Evolutionary conservation across 2,797 vertebrate species (phyloP).

Genomic region (Limosa lapponica): DNA sequence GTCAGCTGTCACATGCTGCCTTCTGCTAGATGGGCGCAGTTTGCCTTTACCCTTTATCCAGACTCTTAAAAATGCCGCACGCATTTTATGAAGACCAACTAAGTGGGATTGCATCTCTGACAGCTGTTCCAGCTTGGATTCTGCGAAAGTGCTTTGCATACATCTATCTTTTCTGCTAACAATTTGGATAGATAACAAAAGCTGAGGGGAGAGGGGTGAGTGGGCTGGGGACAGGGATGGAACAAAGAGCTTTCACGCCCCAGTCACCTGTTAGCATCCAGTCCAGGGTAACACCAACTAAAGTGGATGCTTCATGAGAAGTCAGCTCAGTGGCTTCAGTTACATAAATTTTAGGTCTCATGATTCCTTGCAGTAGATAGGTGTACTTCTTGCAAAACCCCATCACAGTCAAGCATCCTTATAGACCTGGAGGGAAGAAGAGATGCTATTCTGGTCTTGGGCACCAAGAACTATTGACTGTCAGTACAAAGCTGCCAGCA

Average conservation of each 20-base stretch:
- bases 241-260: neutral
- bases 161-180: conserved; percentile 22
- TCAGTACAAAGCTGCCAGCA: neutral
- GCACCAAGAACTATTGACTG: neutral
- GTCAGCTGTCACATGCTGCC: conserved; percentile 72
- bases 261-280: neutral
- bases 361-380: neutral
- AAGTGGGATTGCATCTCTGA: conserved; percentile 64
- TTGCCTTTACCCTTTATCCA: conserved; percentile 70
- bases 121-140: conserved; percentile 55
- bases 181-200: conserved; percentile 35
- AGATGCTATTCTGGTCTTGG: neutral
- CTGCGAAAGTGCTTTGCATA: conserved; percentile 43
- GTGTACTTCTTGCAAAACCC: neutral
- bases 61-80: conserved; percentile 59
- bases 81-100: conserved; percentile 65
- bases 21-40: conserved; percentile 69
- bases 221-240: neutral
- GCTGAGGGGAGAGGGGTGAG: neutral
- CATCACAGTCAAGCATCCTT: neutral
- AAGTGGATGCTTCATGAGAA: accelerated
- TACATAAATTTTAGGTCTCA: neutral
- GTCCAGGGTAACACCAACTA: accelerated
- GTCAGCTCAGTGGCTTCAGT: neutral
- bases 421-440: neutral